Evolutionary conservation across 2,797 vertebrate genomes (phyloP), one percentile per base, ranked within the genome.

Genomic region (Acestrorhynchus altus): DNA sequence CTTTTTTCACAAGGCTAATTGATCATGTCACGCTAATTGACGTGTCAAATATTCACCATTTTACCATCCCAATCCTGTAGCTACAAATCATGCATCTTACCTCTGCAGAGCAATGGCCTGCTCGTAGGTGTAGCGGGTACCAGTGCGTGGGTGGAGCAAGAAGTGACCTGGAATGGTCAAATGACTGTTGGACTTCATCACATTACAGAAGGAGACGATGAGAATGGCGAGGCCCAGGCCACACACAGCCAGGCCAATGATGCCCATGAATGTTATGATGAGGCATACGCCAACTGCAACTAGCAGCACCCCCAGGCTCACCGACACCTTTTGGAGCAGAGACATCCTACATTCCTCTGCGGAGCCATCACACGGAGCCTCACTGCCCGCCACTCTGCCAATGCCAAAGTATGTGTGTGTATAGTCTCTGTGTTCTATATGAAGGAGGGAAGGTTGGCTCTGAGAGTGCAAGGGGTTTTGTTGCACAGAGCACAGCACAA

Each of bases 31-130:
- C 4, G 2, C 13, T 46, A 15, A 46, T n/a, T n/a, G n/a, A n/a
- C n/a, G n/a, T n/a, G n/a, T n/a, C n/a, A n/a, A n/a, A n/a, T n/a
- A n/a, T n/a, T n/a, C n/a, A n/a, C n/a, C n/a, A n/a, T n/a, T n/a
- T n/a, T n/a, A n/a, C n/a, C n/a, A n/a, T n/a, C n/a, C n/a, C n/a
- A n/a, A n/a, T n/a, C n/a, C n/a, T n/a, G n/a, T n/a, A n/a, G n/a
- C n/a, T n/a, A n/a, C n/a, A n/a, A n/a, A n/a, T n/a, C n/a, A 22
- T 46, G 10, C 8, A 4, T 60, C 65, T 60, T 92, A 95, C 94
- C 94, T 94, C 71, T 95, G 94, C 74, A 95, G 91, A 16, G 92
- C 90, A 64, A 91, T 83, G 46, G 92, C 91, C 84, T 95, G 94
- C 81, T 91, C 91, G 0, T 89, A 90, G 83, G 89, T 93, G 90